These are phyloP conservation scores for Agrilus mali DNA, from an alignment of 2,888 invertebrate species.

Conservation along the genomic window DNA sequence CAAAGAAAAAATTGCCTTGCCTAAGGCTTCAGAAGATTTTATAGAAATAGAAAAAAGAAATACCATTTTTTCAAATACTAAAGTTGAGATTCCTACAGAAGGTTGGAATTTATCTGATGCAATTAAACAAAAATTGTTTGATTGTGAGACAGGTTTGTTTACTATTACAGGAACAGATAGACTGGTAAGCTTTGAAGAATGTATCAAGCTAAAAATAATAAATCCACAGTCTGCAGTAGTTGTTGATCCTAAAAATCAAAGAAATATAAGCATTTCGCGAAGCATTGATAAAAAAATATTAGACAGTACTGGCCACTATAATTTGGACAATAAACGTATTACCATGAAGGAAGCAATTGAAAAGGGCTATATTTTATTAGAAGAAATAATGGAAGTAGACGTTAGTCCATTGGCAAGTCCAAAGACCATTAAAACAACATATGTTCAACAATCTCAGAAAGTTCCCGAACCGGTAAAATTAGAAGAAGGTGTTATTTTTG, in stretches of 20 bases:
- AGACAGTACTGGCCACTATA: slow-evolving; percentile 67
- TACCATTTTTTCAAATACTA: too few relatives aligned
- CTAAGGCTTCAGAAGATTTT: too few relatives aligned
- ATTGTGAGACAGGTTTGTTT: slow-evolving; percentile 72
- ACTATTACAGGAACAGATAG: slow-evolving; percentile 79
- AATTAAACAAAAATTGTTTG: slow-evolving; percentile 68
- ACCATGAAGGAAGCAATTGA: slow-evolving; percentile 66
- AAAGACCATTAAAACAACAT: slow-evolving; percentile 54
- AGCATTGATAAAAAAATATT: slow-evolving; percentile 70
- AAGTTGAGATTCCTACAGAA: slow-evolving; percentile 62
- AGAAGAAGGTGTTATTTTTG: slow-evolving; percentile 60
- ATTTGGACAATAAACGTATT: slow-evolving; percentile 40
- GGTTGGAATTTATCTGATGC: slow-evolving; percentile 79
- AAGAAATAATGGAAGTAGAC: slow-evolving; percentile 37
- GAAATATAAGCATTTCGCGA: slow-evolving; percentile 52
- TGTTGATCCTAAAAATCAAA: slow-evolving; percentile 60
- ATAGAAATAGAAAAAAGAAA: too few relatives aligned
- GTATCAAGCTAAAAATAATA: slow-evolving; percentile 73
- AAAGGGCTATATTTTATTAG: slow-evolving; percentile 48
- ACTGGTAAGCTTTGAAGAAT: slow-evolving; percentile 74
- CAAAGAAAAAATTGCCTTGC: too few relatives aligned
- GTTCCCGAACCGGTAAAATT: slow-evolving; percentile 56
- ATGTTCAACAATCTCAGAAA: slow-evolving; percentile 37
- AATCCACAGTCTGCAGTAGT: slow-evolving; percentile 74
- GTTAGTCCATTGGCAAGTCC: slow-evolving; percentile 47